These are phyloP conservation scores for Hylaeus anthracinus DNA, from an alignment of 1,140 invertebrate genomes.

Conservation along the genomic window DNA sequence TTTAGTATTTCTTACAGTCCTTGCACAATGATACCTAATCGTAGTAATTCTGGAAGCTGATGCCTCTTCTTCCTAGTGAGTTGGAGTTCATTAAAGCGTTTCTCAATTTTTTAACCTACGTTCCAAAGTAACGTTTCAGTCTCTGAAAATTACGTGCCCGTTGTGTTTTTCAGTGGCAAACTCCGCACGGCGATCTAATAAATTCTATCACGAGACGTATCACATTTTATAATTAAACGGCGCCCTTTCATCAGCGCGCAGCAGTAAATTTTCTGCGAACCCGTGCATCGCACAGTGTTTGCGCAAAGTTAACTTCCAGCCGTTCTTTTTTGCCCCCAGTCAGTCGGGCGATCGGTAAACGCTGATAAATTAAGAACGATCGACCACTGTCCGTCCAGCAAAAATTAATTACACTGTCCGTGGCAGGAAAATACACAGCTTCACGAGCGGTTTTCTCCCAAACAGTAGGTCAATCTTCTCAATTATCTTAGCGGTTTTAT, in stretches of 20 bases:
- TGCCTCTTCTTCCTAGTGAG: too few relatives aligned
- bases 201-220: background rate
- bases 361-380: conserved; percentile 19
- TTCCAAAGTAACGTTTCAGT: too few relatives aligned
- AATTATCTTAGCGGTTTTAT: background rate
- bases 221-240: background rate
- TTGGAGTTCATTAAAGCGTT: too few relatives aligned
- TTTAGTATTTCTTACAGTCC: too few relatives aligned
- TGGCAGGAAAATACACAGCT: background rate
- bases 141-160: too few relatives aligned
- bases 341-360: conserved; percentile 4
- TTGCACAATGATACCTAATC: too few relatives aligned
- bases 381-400: background rate
- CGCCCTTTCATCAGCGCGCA: background rate
- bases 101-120: too few relatives aligned
- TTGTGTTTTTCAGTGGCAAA: too few relatives aligned
- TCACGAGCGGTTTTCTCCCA: background rate
- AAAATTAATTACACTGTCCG: conserved; percentile 12
- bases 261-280: background rate
- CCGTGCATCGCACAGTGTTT: background rate
- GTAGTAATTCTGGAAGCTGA: too few relatives aligned
- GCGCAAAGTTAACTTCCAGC: background rate
- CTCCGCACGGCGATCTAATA: background rate
- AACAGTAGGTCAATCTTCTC: background rate
- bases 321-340: background rate